Base-by-base conservation (phyloP, 1,140 invertebrate genomes). In the Drosophila watanabei region DNA sequence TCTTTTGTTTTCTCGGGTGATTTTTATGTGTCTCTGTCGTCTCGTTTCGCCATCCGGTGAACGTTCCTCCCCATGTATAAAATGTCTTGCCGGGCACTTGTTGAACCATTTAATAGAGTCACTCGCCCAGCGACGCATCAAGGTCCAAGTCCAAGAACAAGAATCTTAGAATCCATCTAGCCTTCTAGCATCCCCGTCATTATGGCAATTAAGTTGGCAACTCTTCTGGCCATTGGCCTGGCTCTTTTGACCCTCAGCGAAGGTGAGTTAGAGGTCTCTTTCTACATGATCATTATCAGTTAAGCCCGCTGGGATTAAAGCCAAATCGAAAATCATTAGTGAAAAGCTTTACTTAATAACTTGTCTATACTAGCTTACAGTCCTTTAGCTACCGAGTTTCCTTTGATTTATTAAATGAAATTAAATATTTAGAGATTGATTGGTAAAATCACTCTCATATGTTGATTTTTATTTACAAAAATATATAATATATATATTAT, bases 61-160 rank as follows among this genome's bases (percentile, higher is more conserved):
- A 69, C 56, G 63, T 37, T 75, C 54, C 71, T 43, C 45, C 41
- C 69, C 71, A 72, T 69, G 69, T 91, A 91, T 91, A 91, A 91
- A 91, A 91, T 89, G 88, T 89, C 64, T 91, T 82, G 84, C 79
- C 30, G 63, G 79, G 65, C 78, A 82, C 68, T 65, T 72, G 79
- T 43, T 73, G 45, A 79, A 78, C 81, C 88, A 91, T 91, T 91
- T 77, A 70, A 77, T 88, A 88, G 79, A 82, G 71, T 62, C 80
- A 46, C 88, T 91, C 79, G 66, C 54, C 71, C 75, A 78, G 81
- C 75, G 88, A 88, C 77, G 63, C 68, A 80, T 33, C 57, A 70
- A 16, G 51, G 51, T 16, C 62, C 51, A 66, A 13, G 43, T 20
- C 18, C 20, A 16, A 11, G 4, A 14, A 4, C 20, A 14, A 49